Evolutionary conservation across 2,797 vertebrate species (phyloP), one percentile per base, ranked within the genome.

Genomic region (Etheostoma nigrum): DNA sequence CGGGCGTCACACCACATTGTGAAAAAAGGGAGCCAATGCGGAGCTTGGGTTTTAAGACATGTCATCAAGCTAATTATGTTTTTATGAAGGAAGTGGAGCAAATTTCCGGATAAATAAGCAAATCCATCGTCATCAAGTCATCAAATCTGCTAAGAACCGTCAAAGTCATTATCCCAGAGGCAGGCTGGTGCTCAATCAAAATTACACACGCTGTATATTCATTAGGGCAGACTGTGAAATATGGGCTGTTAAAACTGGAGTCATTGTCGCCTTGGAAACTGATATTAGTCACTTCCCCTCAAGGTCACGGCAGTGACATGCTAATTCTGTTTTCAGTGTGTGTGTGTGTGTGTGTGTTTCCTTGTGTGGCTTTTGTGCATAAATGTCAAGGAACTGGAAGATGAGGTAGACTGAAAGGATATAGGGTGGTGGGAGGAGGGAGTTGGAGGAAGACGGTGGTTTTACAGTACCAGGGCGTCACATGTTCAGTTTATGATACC

Each of bases 81-180:
- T 92, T 88, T 89, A 92, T 90, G 84, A 81, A 90, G 90, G 88
- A 94, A 92, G 85, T 91, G 80, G 87, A 86, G 89, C 86, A 82
- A 89, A 91, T 91, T 91, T 90, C 70, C 77, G 61, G 86, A 89
- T 91, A 93, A 91, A 93, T 93, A 93, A 94, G 89, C 92, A 91
- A 93, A 93, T 93, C 90, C 86, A 90, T 93, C 90, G 92, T 92
- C 94, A 94, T 95, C 93, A 92, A 95, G 91, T 91, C 92, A 88
- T 94, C 93, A 92, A 89, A 93, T 90, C 89, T 83, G 78, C 90
- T 88, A 79, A 90, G 88, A 94, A 93, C 85, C 88, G 85, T 93
- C 91, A 91, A 92, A 92, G 91, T 93, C 91, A 93, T 94, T 95
- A 94, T 93, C 90, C 88, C 86, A 48, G 83, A 92, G 91, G 86